Conservation (phyloP, 2,113 vertebrate species). For the Macrotus californicus region DNA sequence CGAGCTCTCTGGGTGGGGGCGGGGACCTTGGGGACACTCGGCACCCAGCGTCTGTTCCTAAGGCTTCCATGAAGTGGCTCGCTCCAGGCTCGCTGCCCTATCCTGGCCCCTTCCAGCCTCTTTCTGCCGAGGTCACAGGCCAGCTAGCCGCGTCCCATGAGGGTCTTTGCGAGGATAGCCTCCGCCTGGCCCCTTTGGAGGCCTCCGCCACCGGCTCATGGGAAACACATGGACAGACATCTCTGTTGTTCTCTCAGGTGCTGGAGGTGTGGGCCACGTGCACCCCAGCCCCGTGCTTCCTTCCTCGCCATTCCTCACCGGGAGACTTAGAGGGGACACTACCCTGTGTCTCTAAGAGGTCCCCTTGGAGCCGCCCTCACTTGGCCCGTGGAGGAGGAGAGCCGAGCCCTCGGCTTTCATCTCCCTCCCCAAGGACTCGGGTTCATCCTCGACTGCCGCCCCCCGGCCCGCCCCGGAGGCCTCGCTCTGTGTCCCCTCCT, state of each 20-base stretch:
- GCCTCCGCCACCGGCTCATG: background rate
- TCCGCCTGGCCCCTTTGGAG: background rate
- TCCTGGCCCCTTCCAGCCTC: background rate
- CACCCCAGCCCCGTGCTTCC: background rate
- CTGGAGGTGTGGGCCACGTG: background rate
- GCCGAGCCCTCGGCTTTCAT: too few species aligned
- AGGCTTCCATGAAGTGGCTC: background rate
- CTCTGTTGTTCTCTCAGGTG: background rate
- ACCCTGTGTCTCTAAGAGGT: background rate
- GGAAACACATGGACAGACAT: background rate
- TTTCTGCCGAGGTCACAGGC: background rate
- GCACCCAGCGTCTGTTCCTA: background rate
- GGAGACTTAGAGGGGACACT: background rate
- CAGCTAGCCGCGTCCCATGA: background rate
- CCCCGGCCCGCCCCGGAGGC: too few species aligned
- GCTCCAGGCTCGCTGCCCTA: background rate
- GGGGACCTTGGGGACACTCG: background rate
- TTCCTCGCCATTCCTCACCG: background rate
- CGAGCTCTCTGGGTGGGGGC: background rate
- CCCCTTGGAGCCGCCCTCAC: background rate
- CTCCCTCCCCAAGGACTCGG: background rate
- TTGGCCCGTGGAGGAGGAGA: background rate
- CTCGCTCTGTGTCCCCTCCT: background rate
- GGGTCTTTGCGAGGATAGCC: background rate
- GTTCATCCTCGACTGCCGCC: background rate